Evolutionary conservation across 2,113 vertebrate genomes (phyloP), one percentile per base, ranked within the genome.

Genomic region (Catharus fuscescens): DNA sequence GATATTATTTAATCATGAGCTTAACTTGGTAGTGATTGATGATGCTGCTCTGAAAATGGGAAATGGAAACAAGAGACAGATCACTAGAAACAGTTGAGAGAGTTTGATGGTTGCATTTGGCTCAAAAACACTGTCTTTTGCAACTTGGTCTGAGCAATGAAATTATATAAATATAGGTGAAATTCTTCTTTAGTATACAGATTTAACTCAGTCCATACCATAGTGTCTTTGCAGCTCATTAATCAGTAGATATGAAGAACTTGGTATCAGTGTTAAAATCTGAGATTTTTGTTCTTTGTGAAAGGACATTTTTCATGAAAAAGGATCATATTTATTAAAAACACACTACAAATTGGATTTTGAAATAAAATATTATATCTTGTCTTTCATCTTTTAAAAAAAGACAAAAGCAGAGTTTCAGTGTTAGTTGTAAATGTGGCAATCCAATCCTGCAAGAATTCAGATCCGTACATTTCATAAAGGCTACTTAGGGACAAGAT

Each of bases 401-500:
- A 92, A 52, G 32, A 59, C 38, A 87, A 65, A 97, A 93, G 60
- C 48, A 48, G 42, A 26, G 19, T 53, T 80, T 71, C 76, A 50
- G 45, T 64, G 59, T 90, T 65, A 64, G 80, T 85, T 88, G 83
- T 67, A 96, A 95, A 93, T 69, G 86, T 61, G 45, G 90, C 45
- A 91, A 95, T 95, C 80, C 77, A 84, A 84, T 77, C 53, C 76
- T 88, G 69, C 78, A 74, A 88, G 93, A 95, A 95, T 97, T 97
- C 52, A 94, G 92, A 87, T 93, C 91, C 87, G 70, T 65, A 65
- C 28, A 29, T 94, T 95, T 93, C 84, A 82, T 94, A 96, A 95
- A 96, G 96, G 79, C 95, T 94, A 97, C 95, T 95, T 92, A 93
- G 93, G 96, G 95, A 97, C 97, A 96, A 95, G 95, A 94, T 93